Conservation (phyloP, 2,888 invertebrate species). For the Drosophila conformis region DNA sequence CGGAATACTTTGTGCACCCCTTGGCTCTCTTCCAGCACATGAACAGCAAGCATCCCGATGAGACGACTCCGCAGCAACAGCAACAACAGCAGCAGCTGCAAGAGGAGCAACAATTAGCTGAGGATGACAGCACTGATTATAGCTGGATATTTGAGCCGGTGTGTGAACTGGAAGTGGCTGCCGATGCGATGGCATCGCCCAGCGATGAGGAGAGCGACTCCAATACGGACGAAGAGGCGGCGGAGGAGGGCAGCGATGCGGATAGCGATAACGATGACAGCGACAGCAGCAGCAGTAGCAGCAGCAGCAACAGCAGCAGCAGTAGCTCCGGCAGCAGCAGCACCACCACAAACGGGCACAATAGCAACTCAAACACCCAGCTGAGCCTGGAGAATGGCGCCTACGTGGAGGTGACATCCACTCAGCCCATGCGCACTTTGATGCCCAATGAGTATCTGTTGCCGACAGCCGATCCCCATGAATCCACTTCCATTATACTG, state of each 20-base stretch:
- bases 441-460: constrained; percentile 65
- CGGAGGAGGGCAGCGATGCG: constrained; percentile 49
- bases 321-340: constrained; percentile 29
- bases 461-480: constrained; percentile 71
- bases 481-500: constrained; percentile 81
- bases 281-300: constrained; percentile 46
- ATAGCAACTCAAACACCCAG: constrained; percentile 65
- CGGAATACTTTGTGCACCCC: constrained; percentile 83
- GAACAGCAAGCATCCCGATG: constrained; percentile 81
- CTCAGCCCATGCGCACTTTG: constrained; percentile 49
- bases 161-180: constrained; percentile 77
- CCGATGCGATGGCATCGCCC: constrained; percentile 31
- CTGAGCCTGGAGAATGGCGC: constrained; percentile 57
- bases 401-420: constrained; percentile 56
- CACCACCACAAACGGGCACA: constrained; percentile 9
- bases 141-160: constrained; percentile 84
- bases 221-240: constrained; percentile 55
- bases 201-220: constrained; percentile 38
- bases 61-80: constrained; percentile 40
- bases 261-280: constrained; percentile 64
- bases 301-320: constrained; percentile 43
- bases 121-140: constrained; percentile 76
- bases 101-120: constrained; percentile 64
- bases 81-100: constrained; percentile 23
- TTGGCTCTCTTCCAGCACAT: constrained; percentile 83